These are phyloP conservation scores for Hemistola chrysoprasaria DNA, from an alignment of 2,888 invertebrate genomes.

Conservation along the genomic window DNA sequence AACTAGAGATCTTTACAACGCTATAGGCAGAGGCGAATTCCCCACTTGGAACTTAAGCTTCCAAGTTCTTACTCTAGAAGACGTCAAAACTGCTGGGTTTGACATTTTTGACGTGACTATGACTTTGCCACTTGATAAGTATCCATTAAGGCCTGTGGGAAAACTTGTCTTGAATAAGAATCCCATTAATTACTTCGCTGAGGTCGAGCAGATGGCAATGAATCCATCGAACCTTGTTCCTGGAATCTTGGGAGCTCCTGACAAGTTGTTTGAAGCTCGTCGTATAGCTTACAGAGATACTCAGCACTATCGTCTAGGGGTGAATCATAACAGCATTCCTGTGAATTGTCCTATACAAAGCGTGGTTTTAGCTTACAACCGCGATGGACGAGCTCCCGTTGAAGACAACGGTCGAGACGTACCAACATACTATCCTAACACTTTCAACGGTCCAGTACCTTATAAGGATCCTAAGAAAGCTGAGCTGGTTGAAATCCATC, in stretches of 20 bases:
- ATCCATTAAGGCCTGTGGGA: constrained; percentile 91
- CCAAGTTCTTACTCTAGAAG: constrained; percentile 91
- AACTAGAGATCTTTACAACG: constrained; percentile 92
- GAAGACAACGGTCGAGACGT: constrained; percentile 90
- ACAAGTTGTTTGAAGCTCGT: constrained; percentile 93
- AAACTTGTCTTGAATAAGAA: constrained; percentile 92
- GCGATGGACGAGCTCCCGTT: constrained; percentile 91
- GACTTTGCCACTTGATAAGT: constrained; percentile 89
- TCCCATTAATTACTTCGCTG: constrained; percentile 94
- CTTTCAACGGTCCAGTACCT: constrained; percentile 91
- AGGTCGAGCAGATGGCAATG: constrained; percentile 95
- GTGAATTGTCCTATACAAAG: constrained; percentile 94
- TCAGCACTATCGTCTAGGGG: constrained; percentile 91
- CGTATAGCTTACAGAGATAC: constrained; percentile 94
- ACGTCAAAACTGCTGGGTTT: constrained; percentile 88
- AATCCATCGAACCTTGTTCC: constrained; percentile 93
- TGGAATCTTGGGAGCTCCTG: constrained; percentile 94
- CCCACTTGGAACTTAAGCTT: constrained; percentile 90
- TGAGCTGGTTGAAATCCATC: constrained; percentile 76
- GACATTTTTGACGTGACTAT: constrained; percentile 97
- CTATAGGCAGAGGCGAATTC: constrained; percentile 87
- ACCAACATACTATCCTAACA: constrained; percentile 98
- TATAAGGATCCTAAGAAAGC: constrained; percentile 81
- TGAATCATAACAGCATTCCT: constrained; percentile 94
- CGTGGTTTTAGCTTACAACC: constrained; percentile 87